phyloP scores from a whole-genome alignment of 2,888 invertebrate species.

The Drosophila lutescens region DNA sequence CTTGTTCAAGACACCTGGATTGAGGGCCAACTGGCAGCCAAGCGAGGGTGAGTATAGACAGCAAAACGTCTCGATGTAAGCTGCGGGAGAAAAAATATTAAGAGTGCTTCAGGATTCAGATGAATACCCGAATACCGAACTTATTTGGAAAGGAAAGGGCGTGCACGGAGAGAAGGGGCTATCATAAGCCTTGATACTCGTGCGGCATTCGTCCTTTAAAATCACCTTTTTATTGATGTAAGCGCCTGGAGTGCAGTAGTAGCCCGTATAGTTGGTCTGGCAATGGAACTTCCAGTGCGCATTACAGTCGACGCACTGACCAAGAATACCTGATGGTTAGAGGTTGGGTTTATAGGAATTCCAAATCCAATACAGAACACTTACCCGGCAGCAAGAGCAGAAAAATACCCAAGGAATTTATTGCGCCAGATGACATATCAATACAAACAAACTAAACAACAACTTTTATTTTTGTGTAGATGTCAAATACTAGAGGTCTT shows the following conservation, averaged over 20 bases:
- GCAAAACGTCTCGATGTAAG: conserved; percentile 22
- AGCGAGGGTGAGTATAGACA: conserved; percentile 44
- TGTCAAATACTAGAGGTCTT: neutral
- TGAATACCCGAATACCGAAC: conserved; percentile 11
- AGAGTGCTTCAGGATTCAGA: neutral
- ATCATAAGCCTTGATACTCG: neutral
- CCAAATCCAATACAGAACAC: neutral
- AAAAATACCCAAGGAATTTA: neutral
- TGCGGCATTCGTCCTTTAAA: neutral
- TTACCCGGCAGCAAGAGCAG: conserved; percentile 14
- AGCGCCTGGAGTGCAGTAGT: conserved; percentile 23
- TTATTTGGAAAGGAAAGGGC: conserved; percentile 19
- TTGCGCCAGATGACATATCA: neutral
- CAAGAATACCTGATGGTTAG: neutral
- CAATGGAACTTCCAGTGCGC: neutral
- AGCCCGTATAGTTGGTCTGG: conserved; percentile 21
- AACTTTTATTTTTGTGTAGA: neutral
- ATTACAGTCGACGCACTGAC: conserved; percentile 22
- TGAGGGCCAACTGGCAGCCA: conserved; percentile 44
- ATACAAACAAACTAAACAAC: too few relatives aligned
- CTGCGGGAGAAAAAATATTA: conserved; percentile 9
- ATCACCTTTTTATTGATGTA: neutral
- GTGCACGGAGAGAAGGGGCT: conserved; percentile 24
- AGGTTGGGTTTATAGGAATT: neutral
- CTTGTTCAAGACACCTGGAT: neutral